Evolutionary conservation across 2,888 invertebrate species (phyloP), one percentile per base, ranked within the genome.

Genomic region (Leptopilina drosophilae): DNA sequence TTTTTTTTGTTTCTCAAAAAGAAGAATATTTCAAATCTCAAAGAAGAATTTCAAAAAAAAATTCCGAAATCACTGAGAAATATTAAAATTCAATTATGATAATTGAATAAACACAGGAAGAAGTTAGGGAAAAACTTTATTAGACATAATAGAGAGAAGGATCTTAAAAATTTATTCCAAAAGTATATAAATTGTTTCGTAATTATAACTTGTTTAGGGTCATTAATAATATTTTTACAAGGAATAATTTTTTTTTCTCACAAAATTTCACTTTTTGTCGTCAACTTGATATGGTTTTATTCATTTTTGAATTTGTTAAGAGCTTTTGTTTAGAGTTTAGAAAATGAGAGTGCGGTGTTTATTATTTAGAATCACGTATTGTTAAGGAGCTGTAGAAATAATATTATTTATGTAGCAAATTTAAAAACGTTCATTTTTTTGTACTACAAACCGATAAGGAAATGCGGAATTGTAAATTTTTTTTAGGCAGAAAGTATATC

Each of bases 401-500:
- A n/a, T 59, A 64, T 9, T 33, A 5, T 33, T 64, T 11, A 64
- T 33, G 7, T 12, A 33, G 33, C 33, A 40, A 40, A 33, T 9
- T 64, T 64, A 7, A 14, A 64, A 64, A 33, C 64, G 14, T 8
- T 64, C 5, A 46, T 46, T 49, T 49, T 40, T 33, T 33, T 12
- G 40, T 12, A 12, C 12, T 40, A 64, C 26, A 64, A 20, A 33
- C 64, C 11, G 12, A 40, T 12, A 64, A 64, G 66, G 42, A 66
- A 66, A 66, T 46, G 42, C 42, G 42, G 42, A 66, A 20, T 20
- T 20, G 1, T 20, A 20, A 66, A 20, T 20, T 49, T 49, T 49
- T 49, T 66, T 66, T 66, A 8, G 66, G 46, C 66, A 66, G n/a
- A 66, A 66, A 66, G 66, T 66, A 64, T 64, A 64, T 64, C 64